Base-by-base conservation (phyloP, 1,140 invertebrate genomes). In the Heterodera carotae region DNA sequence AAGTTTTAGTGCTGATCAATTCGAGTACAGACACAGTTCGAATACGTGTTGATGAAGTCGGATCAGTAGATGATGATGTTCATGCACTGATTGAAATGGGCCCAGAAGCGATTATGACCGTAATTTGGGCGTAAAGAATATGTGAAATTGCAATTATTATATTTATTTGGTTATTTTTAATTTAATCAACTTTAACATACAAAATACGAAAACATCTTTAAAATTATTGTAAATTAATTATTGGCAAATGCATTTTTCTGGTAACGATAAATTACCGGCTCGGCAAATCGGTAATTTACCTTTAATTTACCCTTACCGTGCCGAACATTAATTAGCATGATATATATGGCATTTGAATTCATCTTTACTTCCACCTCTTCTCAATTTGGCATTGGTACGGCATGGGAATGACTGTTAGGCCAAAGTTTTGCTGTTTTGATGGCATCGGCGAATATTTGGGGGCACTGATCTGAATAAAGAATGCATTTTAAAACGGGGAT, bases 1-100 rank as follows among this genome's bases (percentile, higher is more conserved):
- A 62, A 75, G 80, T 80, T 15, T 22, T 80, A 22, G 39, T 80
- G 12, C 27, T 81, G 12, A 80, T 59, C 72, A 80, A 77, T 64
- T 64, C 72, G 36, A 25, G 36, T 18, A 34, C 27, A 12, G 29
- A 66, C 0, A 18, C 27, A n/a, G 25, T 66, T 12, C 10, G 22
- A 66, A 34, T 66, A 34, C 29, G 33, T 31, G 25, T 75, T 25
- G 69, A 81, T 3, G 71, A 81, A 67, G 56, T 39, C 0, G 43
- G 60, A 25, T 18, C 22, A 48, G 29, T 29, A 73, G 27, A 77
- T 25, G 25, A 29, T 22, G 71, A 80, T 18, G 34, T 73, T 1
- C 64, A 27, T 29, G 43, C 67, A 29, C n/a, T 43, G 29, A 75
- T 77, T 48, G 53, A 69, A 43, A 18, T 77, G 34, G 43, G 33